Evolutionary conservation across 2,797 vertebrate genomes (phyloP), one percentile per base, ranked within the genome.

Genomic region (Pangasius djambal): DNA sequence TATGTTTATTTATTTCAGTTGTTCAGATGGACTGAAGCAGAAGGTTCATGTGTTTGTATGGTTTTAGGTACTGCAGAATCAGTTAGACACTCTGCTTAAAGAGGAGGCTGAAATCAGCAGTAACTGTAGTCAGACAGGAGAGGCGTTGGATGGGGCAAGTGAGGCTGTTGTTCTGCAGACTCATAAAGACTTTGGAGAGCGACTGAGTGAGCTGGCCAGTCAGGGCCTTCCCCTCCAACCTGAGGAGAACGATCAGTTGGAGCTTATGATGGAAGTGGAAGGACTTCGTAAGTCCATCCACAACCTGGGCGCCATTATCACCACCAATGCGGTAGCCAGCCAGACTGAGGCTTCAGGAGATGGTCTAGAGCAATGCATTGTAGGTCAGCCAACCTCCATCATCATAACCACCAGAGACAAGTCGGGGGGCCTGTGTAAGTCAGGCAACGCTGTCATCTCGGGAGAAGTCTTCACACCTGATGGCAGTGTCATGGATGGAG

Each of bases 321-420:
- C 98, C 28, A 99, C 97, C 92, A 99, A 97, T 18, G 98, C 98
- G 0, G 98, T 99, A 57, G 98, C 98, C 74, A 98, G 98, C 50
- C 98, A 99, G 95, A 99, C 98, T 0, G 98, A 99, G 88, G 98
- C 97, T 67, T 97, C 97, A 0, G 98, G 98, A 0, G 96, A 96
- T 44, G 98, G 98, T 0, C 94, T 99, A 93, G 97, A 97, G 92
- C 98, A 99, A 95, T 98, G 97, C 25, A 89, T 98, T n/a, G 97
- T 99, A 1, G 98, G 98, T 61, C 97, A 98, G 91, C 97, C 97
- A 57, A 97, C 97, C 92, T 98, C 97, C 0, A 97, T 99, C 12
- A 98, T 97, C 90, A 98, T 99, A 88, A 98, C 97, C 3, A 99
- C 98, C 52, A 97, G 98, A 95, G 98, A 99, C 95, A 99, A 99